These are phyloP conservation scores for Periophthalmus magnuspinnatus DNA, from an alignment of 2,797 vertebrate genomes.

Conservation along the genomic window DNA sequence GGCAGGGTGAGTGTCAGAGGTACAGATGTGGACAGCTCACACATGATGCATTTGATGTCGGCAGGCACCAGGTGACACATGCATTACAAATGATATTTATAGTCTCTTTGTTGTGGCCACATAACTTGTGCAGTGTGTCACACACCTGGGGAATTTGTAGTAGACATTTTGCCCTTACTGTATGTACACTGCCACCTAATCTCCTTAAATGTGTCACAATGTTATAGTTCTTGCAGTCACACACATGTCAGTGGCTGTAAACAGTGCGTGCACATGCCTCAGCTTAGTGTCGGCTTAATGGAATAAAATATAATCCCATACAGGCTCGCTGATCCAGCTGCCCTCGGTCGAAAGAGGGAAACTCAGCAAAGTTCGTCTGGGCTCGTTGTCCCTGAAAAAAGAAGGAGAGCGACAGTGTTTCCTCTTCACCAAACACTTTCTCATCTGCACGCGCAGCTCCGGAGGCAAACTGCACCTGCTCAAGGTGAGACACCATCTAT, in stretches of 20 bases:
- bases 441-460: conserved; percentile 97
- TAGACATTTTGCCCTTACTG: not conserved
- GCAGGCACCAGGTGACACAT: too few species aligned
- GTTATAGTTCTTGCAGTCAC: not conserved
- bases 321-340: conserved; percentile 97
- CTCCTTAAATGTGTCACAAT: conserved; percentile 8
- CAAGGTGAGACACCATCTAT: conserved; percentile 78
- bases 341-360: conserved; percentile 96
- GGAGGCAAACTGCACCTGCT: conserved; percentile 97
- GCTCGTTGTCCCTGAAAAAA: conserved; percentile 95
- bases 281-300: conserved; percentile 36
- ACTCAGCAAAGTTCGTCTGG: conserved; percentile 95
- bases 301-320: conserved; percentile 38
- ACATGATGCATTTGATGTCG: too few species aligned
- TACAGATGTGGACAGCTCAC: not conserved
- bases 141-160: not conserved
- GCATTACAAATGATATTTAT: not conserved
- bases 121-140: not conserved
- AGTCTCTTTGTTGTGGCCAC: not conserved
- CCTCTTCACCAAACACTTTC: conserved; percentile 97
- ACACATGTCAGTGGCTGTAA: conserved; percentile 15
- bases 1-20: conserved; percentile 85
- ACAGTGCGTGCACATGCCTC: conserved; percentile 20
- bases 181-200: not conserved
- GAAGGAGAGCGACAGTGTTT: conserved; percentile 98